Evolutionary conservation across 2,888 invertebrate genomes (phyloP).

Genomic region (Apoda limacodes): DNA sequence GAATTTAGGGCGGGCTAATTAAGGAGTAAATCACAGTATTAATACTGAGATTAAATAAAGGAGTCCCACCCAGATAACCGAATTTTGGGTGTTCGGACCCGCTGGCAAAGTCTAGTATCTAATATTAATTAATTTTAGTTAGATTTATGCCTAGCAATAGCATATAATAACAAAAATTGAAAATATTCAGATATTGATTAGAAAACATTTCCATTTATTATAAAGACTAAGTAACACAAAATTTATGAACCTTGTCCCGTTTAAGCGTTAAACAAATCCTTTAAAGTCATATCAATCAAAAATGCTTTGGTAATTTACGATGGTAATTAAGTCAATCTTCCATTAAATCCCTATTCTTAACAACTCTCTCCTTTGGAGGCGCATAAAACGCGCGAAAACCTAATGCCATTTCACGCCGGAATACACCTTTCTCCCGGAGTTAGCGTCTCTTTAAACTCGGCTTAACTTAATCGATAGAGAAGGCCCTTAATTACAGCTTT

Average conservation of each 20-base stretch:
- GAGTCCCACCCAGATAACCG: too few relatives aligned
- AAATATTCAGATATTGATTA: too few relatives aligned
- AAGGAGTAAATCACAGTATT: too few relatives aligned
- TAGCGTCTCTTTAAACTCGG: slow-evolving; percentile 69
- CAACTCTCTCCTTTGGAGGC: slow-evolving; percentile 44
- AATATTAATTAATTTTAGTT: too few relatives aligned
- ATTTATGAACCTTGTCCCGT: too few relatives aligned
- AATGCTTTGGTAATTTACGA: slow-evolving; percentile 57
- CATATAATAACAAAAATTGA: too few relatives aligned
- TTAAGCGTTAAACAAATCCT: slow-evolving; percentile 31
- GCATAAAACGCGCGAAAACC: slow-evolving; percentile 66
- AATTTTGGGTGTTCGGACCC: too few relatives aligned
- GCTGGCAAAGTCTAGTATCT: too few relatives aligned
- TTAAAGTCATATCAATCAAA: slow-evolving; percentile 53
- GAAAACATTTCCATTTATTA: too few relatives aligned
- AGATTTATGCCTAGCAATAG: too few relatives aligned
- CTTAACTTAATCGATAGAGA: slow-evolving; percentile 69
- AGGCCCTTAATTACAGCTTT: slow-evolving; percentile 68
- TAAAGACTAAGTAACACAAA: background rate
- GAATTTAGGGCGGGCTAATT: too few relatives aligned
- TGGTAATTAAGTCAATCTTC: slow-evolving; percentile 64
- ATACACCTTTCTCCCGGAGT: slow-evolving; percentile 67
- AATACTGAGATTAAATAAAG: too few relatives aligned
- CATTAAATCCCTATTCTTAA: slow-evolving; percentile 64
- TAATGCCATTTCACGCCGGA: slow-evolving; percentile 70